Evolutionary conservation across 2,797 vertebrate species (phyloP), one percentile per base, ranked within the genome.

Genomic region (Sebastes alutus): DNA sequence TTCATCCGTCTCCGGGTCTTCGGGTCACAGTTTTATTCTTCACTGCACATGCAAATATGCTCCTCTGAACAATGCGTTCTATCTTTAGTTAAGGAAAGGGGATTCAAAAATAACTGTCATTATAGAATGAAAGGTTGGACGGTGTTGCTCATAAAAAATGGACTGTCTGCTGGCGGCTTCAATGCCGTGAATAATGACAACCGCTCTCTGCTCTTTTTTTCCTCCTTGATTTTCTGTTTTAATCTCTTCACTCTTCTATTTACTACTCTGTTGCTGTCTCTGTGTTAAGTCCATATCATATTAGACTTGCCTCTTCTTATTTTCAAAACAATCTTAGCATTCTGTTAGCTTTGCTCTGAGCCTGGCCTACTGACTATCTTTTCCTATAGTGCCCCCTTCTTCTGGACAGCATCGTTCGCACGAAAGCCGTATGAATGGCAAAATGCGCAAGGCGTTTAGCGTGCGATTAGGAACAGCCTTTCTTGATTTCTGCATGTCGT

Each of bases 1-100:
- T 82, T 85, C 73, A 91, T 92, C 79, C 70, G 38, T 66, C 77
- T 65, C 29, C 0, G 84, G 87, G 83, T 86, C 80, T 65, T 73
- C 14, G 12, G 90, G 87, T 90, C 84, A 74, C 60, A 11, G 32
- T 80, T 76, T 81, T 55, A 69, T 76, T 89, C 72, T 81, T 78
- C 33, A 86, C 70, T 60, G 72, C 62, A 62, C 29, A 84, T 90
- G 76, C 77, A 89, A 83, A 92, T 84, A n/a, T 54, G 66, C 35
- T 75, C 74, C 66, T 52, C 72, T 62, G 30, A 69, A 76, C 55
- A 84, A 61, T 49, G 12, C 33, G 59, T 25, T 30, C 67, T 74
- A 46, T 81, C 38, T 86, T 77, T 42, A 62, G 69, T 56, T 64
- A 58, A 77, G 8, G 3, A 20, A 35, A 72, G 56, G 23, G 12